Evolutionary conservation across 1,140 invertebrate genomes (phyloP).

Genomic region (Brachionus sp.): DNA sequence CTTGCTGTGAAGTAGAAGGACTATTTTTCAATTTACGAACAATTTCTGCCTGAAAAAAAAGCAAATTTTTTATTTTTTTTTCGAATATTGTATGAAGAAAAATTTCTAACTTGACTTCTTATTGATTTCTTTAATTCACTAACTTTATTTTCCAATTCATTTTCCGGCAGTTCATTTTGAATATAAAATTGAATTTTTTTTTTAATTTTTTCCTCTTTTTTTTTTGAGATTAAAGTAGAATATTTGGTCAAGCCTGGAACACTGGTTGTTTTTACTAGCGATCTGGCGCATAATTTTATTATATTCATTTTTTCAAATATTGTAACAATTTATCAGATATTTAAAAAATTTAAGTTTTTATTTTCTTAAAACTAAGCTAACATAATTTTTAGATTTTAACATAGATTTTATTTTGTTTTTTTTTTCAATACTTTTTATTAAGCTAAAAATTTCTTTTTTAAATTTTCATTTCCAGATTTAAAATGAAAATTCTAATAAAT

Average conservation of each 20-base stretch:
- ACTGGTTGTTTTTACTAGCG: neutral
- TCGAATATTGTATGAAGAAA: neutral
- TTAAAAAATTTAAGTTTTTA: neutral
- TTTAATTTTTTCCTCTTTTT: slow-evolving; percentile 10
- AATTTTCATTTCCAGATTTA: no score
- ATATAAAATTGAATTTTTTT: slow-evolving; percentile 19
- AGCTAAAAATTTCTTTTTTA: no score
- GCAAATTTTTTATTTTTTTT: neutral
- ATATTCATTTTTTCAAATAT: neutral
- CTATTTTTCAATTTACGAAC: neutral
- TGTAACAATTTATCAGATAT: neutral
- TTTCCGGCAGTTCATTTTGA: neutral
- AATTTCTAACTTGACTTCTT: neutral
- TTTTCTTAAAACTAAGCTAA: neutral
- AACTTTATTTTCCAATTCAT: neutral
- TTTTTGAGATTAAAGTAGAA: neutral
- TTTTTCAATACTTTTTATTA: no score
- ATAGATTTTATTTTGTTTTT: no score
- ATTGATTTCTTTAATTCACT: neutral
- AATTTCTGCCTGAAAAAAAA: neutral
- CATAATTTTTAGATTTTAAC: neutral
- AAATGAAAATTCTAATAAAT: no score
- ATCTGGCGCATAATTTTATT: neutral
- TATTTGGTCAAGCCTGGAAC: neutral
- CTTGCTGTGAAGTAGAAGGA: neutral